These are phyloP conservation scores for Nymphalis c-album DNA, from an alignment of 2,888 invertebrate species.

Conservation along the genomic window DNA sequence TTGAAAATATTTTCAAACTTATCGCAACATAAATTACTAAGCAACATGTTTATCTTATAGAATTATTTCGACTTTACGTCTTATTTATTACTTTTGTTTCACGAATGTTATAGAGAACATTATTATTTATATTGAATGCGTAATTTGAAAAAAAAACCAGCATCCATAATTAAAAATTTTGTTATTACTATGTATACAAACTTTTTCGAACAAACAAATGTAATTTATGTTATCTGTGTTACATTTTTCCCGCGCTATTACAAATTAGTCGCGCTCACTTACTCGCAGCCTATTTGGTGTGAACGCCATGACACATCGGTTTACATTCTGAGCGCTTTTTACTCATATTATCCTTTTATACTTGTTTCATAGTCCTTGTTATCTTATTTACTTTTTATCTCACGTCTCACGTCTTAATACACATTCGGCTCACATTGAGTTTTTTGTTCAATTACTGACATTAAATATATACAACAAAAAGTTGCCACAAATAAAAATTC, in stretches of 20 bases:
- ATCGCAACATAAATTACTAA: too few relatives aligned
- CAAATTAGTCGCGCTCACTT: slow-evolving; percentile 74
- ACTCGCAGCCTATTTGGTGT: slow-evolving; percentile 40
- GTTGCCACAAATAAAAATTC: slow-evolving; percentile 4
- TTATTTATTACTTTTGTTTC: too few relatives aligned
- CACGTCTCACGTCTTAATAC: slow-evolving; percentile 10
- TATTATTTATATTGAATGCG: too few relatives aligned
- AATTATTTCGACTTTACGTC: too few relatives aligned
- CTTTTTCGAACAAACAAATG: slow-evolving; percentile 8
- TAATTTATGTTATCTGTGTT: slow-evolving; percentile 29
- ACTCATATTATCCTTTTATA: slow-evolving; percentile 19
- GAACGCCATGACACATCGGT: slow-evolving; percentile 26
- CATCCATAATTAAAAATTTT: too few relatives aligned
- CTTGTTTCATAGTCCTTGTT: slow-evolving; percentile 31
- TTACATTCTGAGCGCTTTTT: slow-evolving; percentile 27
- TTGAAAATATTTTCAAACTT: neutral
- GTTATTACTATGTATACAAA: neutral
- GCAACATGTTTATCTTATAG: too few relatives aligned
- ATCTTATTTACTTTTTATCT: slow-evolving; percentile 29
- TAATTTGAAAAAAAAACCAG: too few relatives aligned
- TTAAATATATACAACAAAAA: slow-evolving; percentile 7
- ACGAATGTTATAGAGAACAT: too few relatives aligned
- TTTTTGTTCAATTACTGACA: slow-evolving; percentile 6
- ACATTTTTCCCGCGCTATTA: slow-evolving; percentile 65
- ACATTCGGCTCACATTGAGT: neutral